Evolutionary conservation across 2,888 invertebrate species (phyloP), one percentile per base, ranked within the genome.

Genomic region (Lamellibrachia satsuma): DNA sequence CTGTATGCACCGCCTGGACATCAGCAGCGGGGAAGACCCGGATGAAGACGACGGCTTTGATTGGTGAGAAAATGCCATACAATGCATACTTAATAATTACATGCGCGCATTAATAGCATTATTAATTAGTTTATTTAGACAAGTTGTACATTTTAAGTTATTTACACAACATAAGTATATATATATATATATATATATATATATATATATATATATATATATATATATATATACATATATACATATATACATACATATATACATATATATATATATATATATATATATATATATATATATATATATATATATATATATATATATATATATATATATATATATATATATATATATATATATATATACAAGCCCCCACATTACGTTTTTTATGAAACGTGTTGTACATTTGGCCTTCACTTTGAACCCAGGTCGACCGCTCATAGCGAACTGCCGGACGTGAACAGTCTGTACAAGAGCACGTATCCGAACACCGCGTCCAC

Each of bases 71-170:
- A 57, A 57, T 57, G n/a, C 22, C n/a, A 4, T 22, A 60, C 6
- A 6, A 22, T 15, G 15, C 11, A 75, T 15, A 91, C 98, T 99
- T 97, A 99, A 99, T 91, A 99, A 99, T 97, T 98, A 98, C 96
- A 99, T 99, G 99, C 98, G 99, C 93, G 98, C 98, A 11, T 39
- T 39, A 39, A 39, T 39, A 39, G 39, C n/a, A n/a, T n/a, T n/a
- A n/a, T n/a, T n/a, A 39, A 39, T 39, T 39, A 39, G 39, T 39
- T 39, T 39, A 39, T 39, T 39, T 39, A 39, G 39, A 39, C 39
- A 39, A 39, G 39, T 39, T 1, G 39, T 39, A 39, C 39, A 39
- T 39, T 39, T 39, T 39, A 39, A 39, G 39, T 39, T 39, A 39
- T 39, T 39, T 39, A 39, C 39, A 39, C 39, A 39, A 39, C 39